A percentile compares a stretch with the other conserved stretches of the same genome.
Evolutionary conservation across 1,140 invertebrate genomes (phyloP).

Genomic region (Caenorhabditis brenneri): DNA sequence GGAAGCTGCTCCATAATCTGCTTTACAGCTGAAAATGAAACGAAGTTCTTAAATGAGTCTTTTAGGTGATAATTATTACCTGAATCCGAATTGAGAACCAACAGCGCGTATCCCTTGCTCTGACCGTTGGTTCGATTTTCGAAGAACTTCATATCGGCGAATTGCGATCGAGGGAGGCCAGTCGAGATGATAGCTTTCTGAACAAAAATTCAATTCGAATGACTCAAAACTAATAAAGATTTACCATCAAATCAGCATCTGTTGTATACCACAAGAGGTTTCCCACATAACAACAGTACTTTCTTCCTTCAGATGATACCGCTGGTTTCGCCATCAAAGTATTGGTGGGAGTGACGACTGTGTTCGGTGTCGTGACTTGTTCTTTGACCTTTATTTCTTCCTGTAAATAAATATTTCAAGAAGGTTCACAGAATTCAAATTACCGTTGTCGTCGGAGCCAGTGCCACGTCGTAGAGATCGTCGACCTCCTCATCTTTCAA

Average conservation of each 20-base stretch:
- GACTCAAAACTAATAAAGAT: too few relatives aligned
- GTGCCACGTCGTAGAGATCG: constrained; percentile 68
- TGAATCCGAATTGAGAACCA: constrained; percentile 87
- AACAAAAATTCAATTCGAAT: too few relatives aligned
- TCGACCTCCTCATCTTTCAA: constrained; percentile 45
- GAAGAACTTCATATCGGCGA: constrained; percentile 98
- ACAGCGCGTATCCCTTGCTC: constrained; percentile 92
- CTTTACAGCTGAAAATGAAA: constrained; percentile 76
- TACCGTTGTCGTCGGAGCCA: constrained; percentile 60
- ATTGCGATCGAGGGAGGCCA: neutral
- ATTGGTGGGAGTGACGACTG: neutral
- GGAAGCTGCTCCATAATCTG: constrained; percentile 88
- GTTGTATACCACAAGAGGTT: constrained; percentile 71
- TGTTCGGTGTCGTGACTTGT: neutral
- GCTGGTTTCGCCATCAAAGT: neutral
- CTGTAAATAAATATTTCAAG: too few relatives aligned
- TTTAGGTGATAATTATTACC: too few relatives aligned
- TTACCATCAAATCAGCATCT: constrained; percentile 62
- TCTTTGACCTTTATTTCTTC: constrained; percentile 19
- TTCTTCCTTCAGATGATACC: constrained; percentile 53
- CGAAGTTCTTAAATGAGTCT: too few relatives aligned
- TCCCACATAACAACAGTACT: constrained; percentile 68
- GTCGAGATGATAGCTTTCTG: constrained; percentile 12
- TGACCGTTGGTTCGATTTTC: constrained; percentile 99
- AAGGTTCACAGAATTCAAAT: too few relatives aligned